Conservation (phyloP, 2,113 vertebrate genomes). For the Vulpes ferrilata region DNA sequence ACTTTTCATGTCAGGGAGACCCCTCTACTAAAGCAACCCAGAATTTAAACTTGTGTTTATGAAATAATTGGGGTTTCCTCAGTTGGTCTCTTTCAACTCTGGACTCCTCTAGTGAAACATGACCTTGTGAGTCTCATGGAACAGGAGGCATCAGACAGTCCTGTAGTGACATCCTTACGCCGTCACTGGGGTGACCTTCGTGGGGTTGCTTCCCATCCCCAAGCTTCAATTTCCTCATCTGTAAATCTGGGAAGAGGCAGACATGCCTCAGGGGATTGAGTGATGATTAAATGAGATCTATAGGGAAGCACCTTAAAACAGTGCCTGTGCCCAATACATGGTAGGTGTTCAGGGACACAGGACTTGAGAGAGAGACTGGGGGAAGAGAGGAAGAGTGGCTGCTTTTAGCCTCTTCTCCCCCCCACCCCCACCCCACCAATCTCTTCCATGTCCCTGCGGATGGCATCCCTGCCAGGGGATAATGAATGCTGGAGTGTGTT, state of each 20-base stretch:
- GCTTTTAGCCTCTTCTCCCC: neutral
- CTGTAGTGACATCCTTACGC: neutral
- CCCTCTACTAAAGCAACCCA: neutral
- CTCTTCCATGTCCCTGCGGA: neutral
- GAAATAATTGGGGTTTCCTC: neutral
- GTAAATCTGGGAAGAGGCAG: neutral
- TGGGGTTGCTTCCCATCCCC: neutral
- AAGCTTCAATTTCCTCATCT: neutral
- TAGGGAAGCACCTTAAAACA: neutral
- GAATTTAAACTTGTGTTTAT: neutral
- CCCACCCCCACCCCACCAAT: too few relatives aligned
- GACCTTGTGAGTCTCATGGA: conserved; percentile 52
- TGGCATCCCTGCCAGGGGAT: neutral
- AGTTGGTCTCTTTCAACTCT: neutral
- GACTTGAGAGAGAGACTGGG: neutral
- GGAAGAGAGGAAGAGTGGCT: neutral
- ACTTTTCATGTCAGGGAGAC: neutral
- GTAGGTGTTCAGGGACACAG: neutral
- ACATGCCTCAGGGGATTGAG: neutral
- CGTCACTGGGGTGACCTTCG: neutral
- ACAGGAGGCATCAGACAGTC: neutral
- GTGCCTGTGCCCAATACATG: neutral
- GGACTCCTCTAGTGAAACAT: conserved; percentile 41
- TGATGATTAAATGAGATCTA: neutral
- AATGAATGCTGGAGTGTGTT: neutral